A percentile compares a stretch with the other conserved stretches of the same genome.
phyloP scores from a whole-genome alignment of 2,113 vertebrate genomes.

The Ursus arctos region DNA sequence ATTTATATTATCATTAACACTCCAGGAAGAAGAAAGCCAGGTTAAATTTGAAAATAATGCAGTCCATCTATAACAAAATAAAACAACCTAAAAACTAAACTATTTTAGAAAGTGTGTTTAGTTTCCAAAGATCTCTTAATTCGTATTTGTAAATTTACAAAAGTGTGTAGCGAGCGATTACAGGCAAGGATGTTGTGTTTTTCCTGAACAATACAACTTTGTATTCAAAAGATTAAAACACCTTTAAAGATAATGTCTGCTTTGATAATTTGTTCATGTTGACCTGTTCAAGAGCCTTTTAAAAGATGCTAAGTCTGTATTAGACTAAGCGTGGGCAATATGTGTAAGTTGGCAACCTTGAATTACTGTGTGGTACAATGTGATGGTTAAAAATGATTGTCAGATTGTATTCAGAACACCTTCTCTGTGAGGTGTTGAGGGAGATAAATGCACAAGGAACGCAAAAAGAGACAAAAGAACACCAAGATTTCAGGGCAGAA shows the following conservation, averaged over 20 bases:
- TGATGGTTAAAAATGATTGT: background rate
- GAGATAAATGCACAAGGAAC: background rate
- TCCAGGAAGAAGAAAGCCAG: slow-evolving; percentile 50
- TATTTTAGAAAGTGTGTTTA: slow-evolving; percentile 15
- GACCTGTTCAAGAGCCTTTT: slow-evolving; percentile 29
- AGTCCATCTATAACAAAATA: slow-evolving; percentile 21
- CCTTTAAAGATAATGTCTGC: slow-evolving; percentile 54
- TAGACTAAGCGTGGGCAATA: background rate
- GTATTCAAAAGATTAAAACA: slow-evolving; percentile 53
- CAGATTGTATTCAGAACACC: background rate
- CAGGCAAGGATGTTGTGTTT: slow-evolving; percentile 20
- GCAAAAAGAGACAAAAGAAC: background rate
- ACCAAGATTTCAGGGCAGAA: background rate
- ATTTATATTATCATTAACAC: slow-evolving; percentile 35
- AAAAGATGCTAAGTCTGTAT: slow-evolving; percentile 30
- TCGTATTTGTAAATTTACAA: slow-evolving; percentile 21
- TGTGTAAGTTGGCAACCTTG: background rate
- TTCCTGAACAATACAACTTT: slow-evolving; percentile 15
- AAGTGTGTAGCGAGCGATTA: background rate
- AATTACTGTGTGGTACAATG: background rate
- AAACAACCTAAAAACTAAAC: slow-evolving; percentile 10
- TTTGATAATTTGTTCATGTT: slow-evolving; percentile 60
- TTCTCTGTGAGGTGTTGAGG: background rate
- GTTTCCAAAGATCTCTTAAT: slow-evolving; percentile 52
- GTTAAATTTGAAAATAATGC: slow-evolving; percentile 50